Evolutionary conservation across 2,113 vertebrate genomes (phyloP).

Genomic region (Gymnobelideus leadbeateri): DNA sequence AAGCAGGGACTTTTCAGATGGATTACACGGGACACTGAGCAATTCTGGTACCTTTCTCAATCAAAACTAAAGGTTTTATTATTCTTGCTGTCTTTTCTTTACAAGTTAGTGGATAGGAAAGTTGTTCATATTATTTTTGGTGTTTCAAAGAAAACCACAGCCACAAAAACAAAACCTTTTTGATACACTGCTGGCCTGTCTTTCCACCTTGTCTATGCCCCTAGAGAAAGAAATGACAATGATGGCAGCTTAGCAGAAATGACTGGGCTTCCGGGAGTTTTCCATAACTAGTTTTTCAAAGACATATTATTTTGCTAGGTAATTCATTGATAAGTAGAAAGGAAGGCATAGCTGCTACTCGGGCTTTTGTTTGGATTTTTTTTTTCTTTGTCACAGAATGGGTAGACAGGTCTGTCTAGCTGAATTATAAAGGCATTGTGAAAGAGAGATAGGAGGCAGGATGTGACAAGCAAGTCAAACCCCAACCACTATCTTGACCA

Average conservation of each 20-base stretch:
- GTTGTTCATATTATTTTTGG: constrained; percentile 54
- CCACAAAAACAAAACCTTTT: constrained; percentile 37
- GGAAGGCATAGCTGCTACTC: not conserved
- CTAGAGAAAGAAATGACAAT: not conserved
- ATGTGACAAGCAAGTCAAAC: not conserved
- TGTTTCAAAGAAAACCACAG: constrained; percentile 60
- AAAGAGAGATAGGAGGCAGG: not conserved
- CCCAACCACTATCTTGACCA: not conserved
- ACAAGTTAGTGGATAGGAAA: constrained; percentile 44
- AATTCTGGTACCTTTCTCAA: constrained; percentile 74
- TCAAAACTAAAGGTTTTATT: constrained; percentile 72
- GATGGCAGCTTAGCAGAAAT: no score
- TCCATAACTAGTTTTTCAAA: not conserved
- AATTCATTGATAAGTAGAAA: not conserved
- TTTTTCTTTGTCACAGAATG: not conserved
- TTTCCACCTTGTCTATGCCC: constrained; percentile 35
- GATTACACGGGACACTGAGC: constrained; percentile 72
- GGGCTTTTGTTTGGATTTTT: not conserved
- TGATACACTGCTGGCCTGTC: constrained; percentile 3
- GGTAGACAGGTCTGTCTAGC: not conserved
- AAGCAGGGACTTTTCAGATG: constrained; percentile 70
- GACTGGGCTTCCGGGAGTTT: not conserved
- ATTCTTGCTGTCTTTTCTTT: constrained; percentile 50
- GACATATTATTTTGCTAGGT: not conserved
- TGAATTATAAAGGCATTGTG: not conserved